Percentiles rank a stretch among this genome's conserved stretches.
phyloP scores from a whole-genome alignment of 2,113 vertebrate species.

The Podarcis raffonei region DNA sequence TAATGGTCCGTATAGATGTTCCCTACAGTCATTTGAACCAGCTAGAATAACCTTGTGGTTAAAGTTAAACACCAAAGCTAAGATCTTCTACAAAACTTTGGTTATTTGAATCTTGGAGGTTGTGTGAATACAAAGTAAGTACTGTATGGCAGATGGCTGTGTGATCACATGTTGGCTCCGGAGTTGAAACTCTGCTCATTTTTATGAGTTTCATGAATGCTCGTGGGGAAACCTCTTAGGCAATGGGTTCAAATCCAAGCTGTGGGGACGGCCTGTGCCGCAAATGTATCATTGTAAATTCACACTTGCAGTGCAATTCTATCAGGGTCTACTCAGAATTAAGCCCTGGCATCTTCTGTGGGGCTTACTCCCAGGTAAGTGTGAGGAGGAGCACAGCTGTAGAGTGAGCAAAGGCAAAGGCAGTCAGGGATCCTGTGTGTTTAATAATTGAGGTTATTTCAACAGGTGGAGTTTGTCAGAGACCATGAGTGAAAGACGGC shows the following conservation, averaged over 20 bases:
- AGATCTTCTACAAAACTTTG: background rate
- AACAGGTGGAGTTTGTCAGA: background rate
- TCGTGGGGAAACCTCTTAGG: background rate
- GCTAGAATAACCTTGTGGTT: conserved; percentile 14
- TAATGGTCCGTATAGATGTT: conserved; percentile 67
- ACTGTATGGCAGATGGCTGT: background rate
- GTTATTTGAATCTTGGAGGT: background rate
- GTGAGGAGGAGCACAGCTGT: background rate
- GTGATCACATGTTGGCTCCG: background rate
- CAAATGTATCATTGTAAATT: background rate
- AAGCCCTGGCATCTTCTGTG: background rate
- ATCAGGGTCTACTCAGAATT: background rate
- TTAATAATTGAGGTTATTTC: background rate
- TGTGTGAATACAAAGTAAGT: background rate
- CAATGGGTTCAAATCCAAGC: background rate
- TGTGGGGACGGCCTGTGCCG: too few species aligned
- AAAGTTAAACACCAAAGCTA: background rate
- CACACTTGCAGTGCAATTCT: background rate
- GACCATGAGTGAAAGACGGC: too few species aligned
- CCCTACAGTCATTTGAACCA: conserved; percentile 57
- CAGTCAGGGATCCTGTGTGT: background rate
- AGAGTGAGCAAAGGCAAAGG: background rate
- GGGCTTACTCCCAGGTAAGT: background rate
- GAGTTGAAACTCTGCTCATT: background rate
- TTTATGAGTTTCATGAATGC: background rate